Base-by-base conservation (phyloP, 53 echinoderm and acorn worm genomes). In the Arbacia lixula region DNA sequence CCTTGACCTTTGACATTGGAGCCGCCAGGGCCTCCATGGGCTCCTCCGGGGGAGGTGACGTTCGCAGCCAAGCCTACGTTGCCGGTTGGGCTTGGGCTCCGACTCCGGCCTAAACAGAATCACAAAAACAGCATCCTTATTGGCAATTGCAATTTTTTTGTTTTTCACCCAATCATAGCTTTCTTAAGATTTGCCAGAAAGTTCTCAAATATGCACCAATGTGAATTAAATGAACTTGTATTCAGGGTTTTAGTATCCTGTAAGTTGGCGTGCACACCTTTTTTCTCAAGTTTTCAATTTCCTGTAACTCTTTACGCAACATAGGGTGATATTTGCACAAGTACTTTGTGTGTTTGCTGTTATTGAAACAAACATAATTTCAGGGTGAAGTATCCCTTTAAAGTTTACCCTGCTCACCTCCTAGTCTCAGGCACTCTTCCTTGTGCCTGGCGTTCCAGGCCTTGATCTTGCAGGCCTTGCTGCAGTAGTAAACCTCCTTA, bases 401-500 rank as follows among this genome's bases (percentile, higher is more conserved):
- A n/a, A n/a, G n/a, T n/a, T n/a, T 10, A 46, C 8, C 8, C 46
- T 10, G 14, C 86, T 80, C 84, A 98, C 98, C 98, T 67, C 89
- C 92, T 4, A 98, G 37, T 55, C 94, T 65, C 11, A 98, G 38
- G 56, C 98, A 98, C 43, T 98, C 98, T 69, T 98, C 98, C 42
- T 98, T 98, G 76, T 98, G 98, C 27, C 98, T 68, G 5, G 94
- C 92, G 52, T 98, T 98, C 98, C 98, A 98, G 2, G 91, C 98
- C 64, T 91, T 91, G 77, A 98, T 87, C 53, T 98, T 98, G 49
- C 98, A 98, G 0, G 91, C 94, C 71, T 98, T 98, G 57, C 98
- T 98, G 75, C 98, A 98, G 84, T 98, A 98, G 84, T 92, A 98
- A 0, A 98, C 98, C 85, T 98, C 92, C 67, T 98, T 98, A 42